Conservation (phyloP, 2,888 invertebrate genomes). For the Ochropleura leucogaster region DNA sequence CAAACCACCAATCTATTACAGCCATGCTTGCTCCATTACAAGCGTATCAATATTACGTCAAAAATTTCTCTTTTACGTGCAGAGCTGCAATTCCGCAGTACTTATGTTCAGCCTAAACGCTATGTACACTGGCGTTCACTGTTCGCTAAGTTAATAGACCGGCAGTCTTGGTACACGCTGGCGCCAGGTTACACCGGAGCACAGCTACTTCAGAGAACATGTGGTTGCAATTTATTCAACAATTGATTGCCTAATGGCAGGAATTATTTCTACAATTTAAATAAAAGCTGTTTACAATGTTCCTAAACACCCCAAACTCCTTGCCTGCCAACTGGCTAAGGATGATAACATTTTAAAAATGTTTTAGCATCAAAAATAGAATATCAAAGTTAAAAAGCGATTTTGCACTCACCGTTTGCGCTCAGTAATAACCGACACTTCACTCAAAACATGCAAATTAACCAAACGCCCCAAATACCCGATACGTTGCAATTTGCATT, state of each 20-base stretch:
- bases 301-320: neutral
- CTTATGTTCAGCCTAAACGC: conserved; percentile 3
- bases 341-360: neutral
- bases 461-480: conserved; percentile 18
- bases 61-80: conserved; percentile 1
- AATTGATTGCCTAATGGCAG: neutral
- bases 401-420: neutral
- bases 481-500: conserved; percentile 35
- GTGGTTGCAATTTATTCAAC: neutral
- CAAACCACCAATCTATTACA: neutral
- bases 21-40: neutral
- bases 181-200: neutral
- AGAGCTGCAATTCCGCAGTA: neutral
- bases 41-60: neutral
- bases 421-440: conserved; percentile 9
- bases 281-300: too few relatives aligned
- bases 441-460: conserved; percentile 37
- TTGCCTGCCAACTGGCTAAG: neutral
- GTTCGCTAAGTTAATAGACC: conserved; percentile 29
- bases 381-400: neutral
- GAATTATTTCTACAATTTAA: too few relatives aligned
- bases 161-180: conserved; percentile 30
- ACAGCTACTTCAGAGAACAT: neutral
- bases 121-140: conserved; percentile 7
- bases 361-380: neutral